A percentile compares a stretch with the other conserved stretches of the same genome.
Conservation (phyloP, 2,888 invertebrate species). For the Andrena praecox region DNA sequence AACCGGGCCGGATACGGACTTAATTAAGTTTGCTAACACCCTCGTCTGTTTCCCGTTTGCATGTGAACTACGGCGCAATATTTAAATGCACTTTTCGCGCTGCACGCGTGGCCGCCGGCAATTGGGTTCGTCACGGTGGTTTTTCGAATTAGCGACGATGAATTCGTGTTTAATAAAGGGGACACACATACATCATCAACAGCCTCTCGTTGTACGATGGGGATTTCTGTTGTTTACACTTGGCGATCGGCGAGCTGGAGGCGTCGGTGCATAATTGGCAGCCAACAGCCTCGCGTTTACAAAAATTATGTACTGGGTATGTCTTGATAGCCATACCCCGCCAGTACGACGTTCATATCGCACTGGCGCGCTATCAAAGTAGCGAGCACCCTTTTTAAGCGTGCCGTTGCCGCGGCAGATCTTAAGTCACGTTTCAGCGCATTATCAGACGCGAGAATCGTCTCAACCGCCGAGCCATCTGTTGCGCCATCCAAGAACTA, state of each 20-base stretch:
- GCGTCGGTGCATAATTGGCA: constrained; percentile 90
- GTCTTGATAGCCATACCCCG: constrained; percentile 95
- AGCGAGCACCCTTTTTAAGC: constrained; percentile 86
- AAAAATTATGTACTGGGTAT: constrained; percentile 95
- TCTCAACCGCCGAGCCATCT: constrained; percentile 53
- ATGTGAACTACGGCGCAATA: not conserved
- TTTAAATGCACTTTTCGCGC: not conserved
- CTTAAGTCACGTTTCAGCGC: constrained; percentile 31
- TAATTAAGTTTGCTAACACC: not conserved
- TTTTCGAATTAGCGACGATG: not conserved
- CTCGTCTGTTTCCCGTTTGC: not conserved
- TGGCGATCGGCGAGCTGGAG: constrained; percentile 78
- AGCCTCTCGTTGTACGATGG: no score
- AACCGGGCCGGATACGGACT: not conserved
- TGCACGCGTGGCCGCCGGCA: not conserved
- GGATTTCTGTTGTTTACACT: not conserved
- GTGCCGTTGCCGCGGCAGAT: rapidly evolving
- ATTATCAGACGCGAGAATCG: constrained; percentile 54
- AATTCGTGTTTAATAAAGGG: no score
- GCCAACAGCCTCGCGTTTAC: constrained; percentile 89
- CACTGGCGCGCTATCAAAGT: constrained; percentile 89
- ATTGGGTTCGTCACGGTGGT: not conserved
- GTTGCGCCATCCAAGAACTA: constrained; percentile 45
- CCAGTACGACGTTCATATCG: constrained; percentile 82
- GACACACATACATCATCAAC: no score